Conservation (phyloP, 2,888 invertebrate species). For the Hecatera dysodea region DNA sequence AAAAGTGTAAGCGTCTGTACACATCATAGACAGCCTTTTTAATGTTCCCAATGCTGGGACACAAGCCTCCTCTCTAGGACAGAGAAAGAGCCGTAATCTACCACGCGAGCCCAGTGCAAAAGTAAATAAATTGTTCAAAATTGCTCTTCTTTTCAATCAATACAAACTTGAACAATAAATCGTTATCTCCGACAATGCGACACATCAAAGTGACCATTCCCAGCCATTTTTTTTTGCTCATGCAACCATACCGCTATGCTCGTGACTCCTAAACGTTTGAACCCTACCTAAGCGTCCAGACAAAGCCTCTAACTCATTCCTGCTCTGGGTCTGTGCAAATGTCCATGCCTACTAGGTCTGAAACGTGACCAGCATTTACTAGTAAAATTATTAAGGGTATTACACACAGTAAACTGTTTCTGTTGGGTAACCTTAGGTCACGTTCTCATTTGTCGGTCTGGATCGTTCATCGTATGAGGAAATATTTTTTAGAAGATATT, state of each 20-base stretch:
- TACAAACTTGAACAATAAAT: background rate
- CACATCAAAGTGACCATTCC: background rate
- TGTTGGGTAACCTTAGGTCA: slow-evolving; percentile 37
- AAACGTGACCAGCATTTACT: slow-evolving; percentile 53
- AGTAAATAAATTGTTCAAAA: background rate
- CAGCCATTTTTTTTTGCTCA: background rate
- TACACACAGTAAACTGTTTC: slow-evolving; percentile 50
- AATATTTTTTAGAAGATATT: background rate
- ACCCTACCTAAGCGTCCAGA: slow-evolving; percentile 28
- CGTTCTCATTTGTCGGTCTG: slow-evolving; percentile 13
- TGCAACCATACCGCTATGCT: background rate
- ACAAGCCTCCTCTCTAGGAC: no score
- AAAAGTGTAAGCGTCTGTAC: no score
- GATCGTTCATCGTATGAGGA: no score
- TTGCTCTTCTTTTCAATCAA: background rate
- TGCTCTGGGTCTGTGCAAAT: slow-evolving; percentile 22
- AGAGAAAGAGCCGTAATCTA: no score
- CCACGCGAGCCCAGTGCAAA: no score
- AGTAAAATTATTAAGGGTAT: slow-evolving; percentile 56
- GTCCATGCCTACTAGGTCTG: slow-evolving; percentile 22
- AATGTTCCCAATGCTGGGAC: no score
- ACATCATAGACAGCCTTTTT: no score
- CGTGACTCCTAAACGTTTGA: slow-evolving; percentile 8
- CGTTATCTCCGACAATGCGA: background rate
- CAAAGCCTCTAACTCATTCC: slow-evolving; percentile 26